A percentile compares a stretch with the other conserved stretches of the same genome.
Conservation (phyloP, 2,888 invertebrate genomes). For the Drosophila infuscata region DNA sequence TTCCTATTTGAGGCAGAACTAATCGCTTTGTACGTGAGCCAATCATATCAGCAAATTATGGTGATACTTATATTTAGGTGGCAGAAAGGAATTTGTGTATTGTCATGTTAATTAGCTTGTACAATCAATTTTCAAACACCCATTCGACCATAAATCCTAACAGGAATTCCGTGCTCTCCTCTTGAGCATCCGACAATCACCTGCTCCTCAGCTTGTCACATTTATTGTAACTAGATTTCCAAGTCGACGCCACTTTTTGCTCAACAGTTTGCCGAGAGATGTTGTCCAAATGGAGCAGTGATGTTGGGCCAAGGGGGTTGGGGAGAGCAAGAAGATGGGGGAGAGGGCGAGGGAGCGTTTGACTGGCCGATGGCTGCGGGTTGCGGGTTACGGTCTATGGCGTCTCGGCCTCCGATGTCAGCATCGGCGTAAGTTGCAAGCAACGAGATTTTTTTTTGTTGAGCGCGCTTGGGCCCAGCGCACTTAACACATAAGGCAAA, state of each 20-base stretch:
- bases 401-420: constrained; percentile 58
- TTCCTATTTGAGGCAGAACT: not conserved
- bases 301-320: not conserved
- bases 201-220: constrained; percentile 49
- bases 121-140: not conserved
- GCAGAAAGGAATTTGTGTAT: not conserved
- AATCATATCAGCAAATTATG: not conserved
- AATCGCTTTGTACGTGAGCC: not conserved
- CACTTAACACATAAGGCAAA: constrained; percentile 82
- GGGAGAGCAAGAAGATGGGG: not conserved
- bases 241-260: constrained; percentile 37
- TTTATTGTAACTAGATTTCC: constrained; percentile 68
- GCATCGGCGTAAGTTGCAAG: constrained; percentile 61
- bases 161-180: not conserved
- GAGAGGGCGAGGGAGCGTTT: not conserved
- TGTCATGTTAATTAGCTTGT: not conserved
- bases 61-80: not conserved
- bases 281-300: not conserved
- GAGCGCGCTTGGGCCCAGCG: constrained; percentile 74
- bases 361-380: constrained; percentile 3
- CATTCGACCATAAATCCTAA: not conserved
- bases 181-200: not conserved
- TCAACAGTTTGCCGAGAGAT: constrained; percentile 33
- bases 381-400: constrained; percentile 29
- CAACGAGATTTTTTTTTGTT: constrained; percentile 35